Base-by-base conservation (phyloP, 2,888 invertebrate species). In the Syritta pipiens region DNA sequence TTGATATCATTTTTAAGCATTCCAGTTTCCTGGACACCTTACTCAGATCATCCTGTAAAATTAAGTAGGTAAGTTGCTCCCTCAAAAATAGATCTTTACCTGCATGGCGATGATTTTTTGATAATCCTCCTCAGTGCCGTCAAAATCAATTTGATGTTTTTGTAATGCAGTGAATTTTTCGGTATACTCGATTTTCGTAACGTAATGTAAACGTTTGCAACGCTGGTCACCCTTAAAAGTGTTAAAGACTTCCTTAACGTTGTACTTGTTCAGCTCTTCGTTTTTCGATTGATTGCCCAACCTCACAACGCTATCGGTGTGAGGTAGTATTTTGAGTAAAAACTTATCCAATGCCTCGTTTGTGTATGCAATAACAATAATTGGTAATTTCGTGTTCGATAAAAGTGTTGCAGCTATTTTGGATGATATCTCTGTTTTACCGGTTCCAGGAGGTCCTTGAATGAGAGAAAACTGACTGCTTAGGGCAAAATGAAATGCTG, bases 291-390 rank as follows among this genome's bases (percentile, higher is more conserved):
- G 93, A 22, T 92, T 91, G 0, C 95, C 95, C 60, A 95, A 89
- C 67, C 95, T 90, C 1, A 94, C 89, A 67, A 95, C 90, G 68
- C 90, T 90, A 0, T 90, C 84, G 0, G 93, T 93, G 1, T 91
- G 88, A 20, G 87, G 84, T 0, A 93, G 84, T 6, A 94, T 89
- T 5, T 93, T 94, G 85, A 94, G 93, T 28, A 96, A 87, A 86
- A 96, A 96, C 85, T 96, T 95, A 89, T 96, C 96, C 40, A 97
- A 88, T 3, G 96, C 96, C 86, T 96, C 95, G 89, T 97, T 96
- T 4, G 96, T 96, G 86, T 93, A 95, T 84, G 95, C 95, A 14
- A 96, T 92, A 0, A 96, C 90, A 6, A 96, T 88, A 86, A 96
- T 93, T 81, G 90, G 90, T n/a, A 90, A 84, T 5, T 84, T 77